Percentiles rank a stretch among this genome's conserved stretches.
These are phyloP conservation scores for Lithodes maja DNA, from an alignment of 2,888 invertebrate genomes.

Conservation along the genomic window DNA sequence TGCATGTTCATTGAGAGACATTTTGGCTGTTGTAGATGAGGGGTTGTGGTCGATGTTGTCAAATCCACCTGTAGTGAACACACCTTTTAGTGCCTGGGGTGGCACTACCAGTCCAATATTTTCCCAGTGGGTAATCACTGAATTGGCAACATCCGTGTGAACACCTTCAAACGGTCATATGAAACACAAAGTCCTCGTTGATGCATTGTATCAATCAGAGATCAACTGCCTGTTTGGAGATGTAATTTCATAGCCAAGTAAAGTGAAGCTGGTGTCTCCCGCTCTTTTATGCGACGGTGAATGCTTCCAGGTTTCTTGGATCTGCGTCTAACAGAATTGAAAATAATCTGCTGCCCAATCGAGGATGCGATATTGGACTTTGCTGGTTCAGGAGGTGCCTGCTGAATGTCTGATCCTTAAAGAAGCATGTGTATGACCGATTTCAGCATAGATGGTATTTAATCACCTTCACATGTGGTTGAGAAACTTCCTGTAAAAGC, in stretches of 20 bases:
- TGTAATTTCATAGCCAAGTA: constrained; percentile 31
- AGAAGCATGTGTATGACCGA: constrained; percentile 28
- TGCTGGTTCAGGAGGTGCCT: constrained; percentile 19
- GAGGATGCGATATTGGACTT: constrained; percentile 6
- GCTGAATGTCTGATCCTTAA: constrained; percentile 26
- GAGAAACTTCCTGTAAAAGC: constrained; percentile 38
- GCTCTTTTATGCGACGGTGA: constrained; percentile 26
- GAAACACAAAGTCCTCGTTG: background rate
- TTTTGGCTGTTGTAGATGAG: constrained; percentile 30
- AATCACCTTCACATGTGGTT: constrained; percentile 39
- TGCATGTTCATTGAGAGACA: constrained; percentile 35
- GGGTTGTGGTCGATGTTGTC: constrained; percentile 29
- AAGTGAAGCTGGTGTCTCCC: constrained; percentile 32
- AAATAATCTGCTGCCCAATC: constrained; percentile 16
- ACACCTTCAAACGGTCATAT: constrained; percentile 23
- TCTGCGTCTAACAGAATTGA: constrained; percentile 4
- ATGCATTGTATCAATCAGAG: constrained; percentile 8
- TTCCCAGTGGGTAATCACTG: constrained; percentile 19
- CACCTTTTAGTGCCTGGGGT: background rate
- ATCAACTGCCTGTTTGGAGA: constrained; percentile 19
- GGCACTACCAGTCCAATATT: constrained; percentile 8
- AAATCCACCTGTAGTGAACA: constrained; percentile 9
- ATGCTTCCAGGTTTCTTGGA: constrained; percentile 25
- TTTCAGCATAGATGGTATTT: constrained; percentile 5
- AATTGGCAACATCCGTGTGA: constrained; percentile 21